Conservation (phyloP, 2,888 invertebrate species). For the Galerucella pusilla region DNA sequence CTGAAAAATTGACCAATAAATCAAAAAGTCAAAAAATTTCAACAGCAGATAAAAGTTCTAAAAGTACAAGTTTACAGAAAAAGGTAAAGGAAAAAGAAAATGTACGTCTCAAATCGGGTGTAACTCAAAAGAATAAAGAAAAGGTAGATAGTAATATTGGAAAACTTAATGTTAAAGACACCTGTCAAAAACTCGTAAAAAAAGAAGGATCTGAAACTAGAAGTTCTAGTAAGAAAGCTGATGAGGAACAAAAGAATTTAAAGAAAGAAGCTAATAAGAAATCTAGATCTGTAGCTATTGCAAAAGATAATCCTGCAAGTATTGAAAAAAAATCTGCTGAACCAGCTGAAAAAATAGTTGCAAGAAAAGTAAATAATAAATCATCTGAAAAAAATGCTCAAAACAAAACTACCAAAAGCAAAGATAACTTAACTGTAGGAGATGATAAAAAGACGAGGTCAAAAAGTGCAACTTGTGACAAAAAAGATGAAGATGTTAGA, state of each 20-base stretch:
- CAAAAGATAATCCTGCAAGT: not conserved
- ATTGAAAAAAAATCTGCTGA: conserved; percentile 12
- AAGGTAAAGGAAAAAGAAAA: not conserved
- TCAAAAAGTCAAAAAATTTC: conserved; percentile 16
- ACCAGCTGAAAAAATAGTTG: conserved; percentile 1
- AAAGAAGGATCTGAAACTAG: not conserved
- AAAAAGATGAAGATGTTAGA: not conserved
- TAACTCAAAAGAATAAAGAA: not conserved
- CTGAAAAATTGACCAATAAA: conserved; percentile 21
- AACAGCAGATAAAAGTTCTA: conserved; percentile 4
- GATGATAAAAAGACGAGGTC: conserved; percentile 11
- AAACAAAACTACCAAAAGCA: conserved; percentile 26
- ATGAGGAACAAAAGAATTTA: not conserved
- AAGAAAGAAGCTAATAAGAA: not conserved
- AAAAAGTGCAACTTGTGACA: conserved; percentile 15
- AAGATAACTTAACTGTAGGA: conserved; percentile 19
- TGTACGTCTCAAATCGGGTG: not conserved
- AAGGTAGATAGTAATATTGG: not conserved
- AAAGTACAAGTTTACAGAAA: not conserved
- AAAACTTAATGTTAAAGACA: not conserved
- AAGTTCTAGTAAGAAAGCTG: not conserved
- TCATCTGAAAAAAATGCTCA: conserved; percentile 3
- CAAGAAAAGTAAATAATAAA: conserved; percentile 25
- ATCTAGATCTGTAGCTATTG: not conserved
- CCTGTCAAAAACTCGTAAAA: not conserved